Evolutionary conservation across 2,113 vertebrate genomes (phyloP), one percentile per base, ranked within the genome.

Genomic region (Pimephales promelas): DNA sequence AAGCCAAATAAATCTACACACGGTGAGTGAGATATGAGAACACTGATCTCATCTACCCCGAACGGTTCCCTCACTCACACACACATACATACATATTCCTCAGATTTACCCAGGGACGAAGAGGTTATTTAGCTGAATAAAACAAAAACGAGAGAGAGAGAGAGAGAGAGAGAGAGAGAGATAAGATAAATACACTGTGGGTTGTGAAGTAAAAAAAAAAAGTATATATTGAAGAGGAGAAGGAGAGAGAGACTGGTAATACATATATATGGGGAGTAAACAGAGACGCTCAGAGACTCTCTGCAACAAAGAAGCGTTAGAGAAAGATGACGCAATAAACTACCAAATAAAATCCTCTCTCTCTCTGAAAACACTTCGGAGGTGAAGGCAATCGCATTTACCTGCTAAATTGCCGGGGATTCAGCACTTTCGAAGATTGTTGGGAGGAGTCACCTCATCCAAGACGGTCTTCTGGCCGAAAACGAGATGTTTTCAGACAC

Each of bases 1-100:
- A 94, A 94, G 94, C 94, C 93, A 96, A 96, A 97, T 98, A 97
- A 96, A 97, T 97, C 96, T 96, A 95, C 95, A 95, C 95, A 95
- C 94, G n/a, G 36, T 93, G 96, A 95, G 93, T 91, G 91, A 93
- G 94, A 96, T 95, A 96, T 95, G 95, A 96, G 96, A 95, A 92
- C 91, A 91, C 95, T 96, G 96, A 95, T 96, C 96, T 97, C 95
- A 95, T 96, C 95, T 95, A 87, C 93, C 89, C 92, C 88, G 94
- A 90, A 94, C 95, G 94, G 95, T 93, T 90, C 91, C 91, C 91
- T 90, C 90, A 89, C 86, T 83, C 87, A 89, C 84, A 78, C 74
- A 56, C 81, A 49, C 71, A 87, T 88, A 92, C 71, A 87, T 88
- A 92, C 95, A 95, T 93, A 95, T 93, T 95, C 94, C 95, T 91